A percentile compares a stretch with the other conserved stretches of the same genome.
phyloP scores from a whole-genome alignment of 2,888 invertebrate species.

The Ormyrus nitidulus region DNA sequence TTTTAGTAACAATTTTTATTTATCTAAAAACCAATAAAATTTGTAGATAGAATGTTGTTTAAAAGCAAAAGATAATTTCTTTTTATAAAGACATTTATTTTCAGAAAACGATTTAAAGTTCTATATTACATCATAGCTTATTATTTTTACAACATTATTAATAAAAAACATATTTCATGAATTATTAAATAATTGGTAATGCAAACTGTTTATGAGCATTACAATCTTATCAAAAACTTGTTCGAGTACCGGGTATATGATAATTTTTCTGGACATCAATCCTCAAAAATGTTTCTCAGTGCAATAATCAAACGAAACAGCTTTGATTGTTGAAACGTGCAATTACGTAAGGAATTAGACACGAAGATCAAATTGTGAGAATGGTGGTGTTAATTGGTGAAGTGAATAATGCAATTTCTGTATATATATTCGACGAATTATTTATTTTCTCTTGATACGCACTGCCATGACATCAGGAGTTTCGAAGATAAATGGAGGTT shows the following conservation, averaged over 20 bases:
- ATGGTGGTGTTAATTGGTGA: background rate
- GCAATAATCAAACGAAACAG: conserved; percentile 11
- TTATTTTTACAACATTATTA: conserved; percentile 43
- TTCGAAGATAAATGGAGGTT: conserved; percentile 28
- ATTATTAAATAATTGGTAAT: conserved; percentile 19
- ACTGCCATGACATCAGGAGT: conserved; percentile 36
- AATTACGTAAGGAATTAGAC: background rate
- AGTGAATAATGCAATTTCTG: conserved; percentile 11
- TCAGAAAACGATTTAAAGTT: conserved; percentile 47
- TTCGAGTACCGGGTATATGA: conserved; percentile 10
- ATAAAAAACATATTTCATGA: conserved; percentile 19
- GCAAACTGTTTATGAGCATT: conserved; percentile 21
- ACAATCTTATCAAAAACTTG: conserved; percentile 36
- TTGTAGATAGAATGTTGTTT: background rate
- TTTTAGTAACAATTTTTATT: no score
- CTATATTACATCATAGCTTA: conserved; percentile 49
- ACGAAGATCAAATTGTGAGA: no score
- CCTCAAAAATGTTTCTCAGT: conserved; percentile 23
- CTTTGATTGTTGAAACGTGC: no score
- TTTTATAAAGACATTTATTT: conserved; percentile 52
- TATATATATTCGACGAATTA: conserved; percentile 34
- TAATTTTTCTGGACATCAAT: background rate
- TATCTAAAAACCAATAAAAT: background rate
- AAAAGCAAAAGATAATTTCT: conserved; percentile 16
- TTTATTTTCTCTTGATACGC: conserved; percentile 42